These are phyloP conservation scores for Tubulanus polymorphus DNA, from an alignment of 2,888 invertebrate genomes.

Conservation along the genomic window DNA sequence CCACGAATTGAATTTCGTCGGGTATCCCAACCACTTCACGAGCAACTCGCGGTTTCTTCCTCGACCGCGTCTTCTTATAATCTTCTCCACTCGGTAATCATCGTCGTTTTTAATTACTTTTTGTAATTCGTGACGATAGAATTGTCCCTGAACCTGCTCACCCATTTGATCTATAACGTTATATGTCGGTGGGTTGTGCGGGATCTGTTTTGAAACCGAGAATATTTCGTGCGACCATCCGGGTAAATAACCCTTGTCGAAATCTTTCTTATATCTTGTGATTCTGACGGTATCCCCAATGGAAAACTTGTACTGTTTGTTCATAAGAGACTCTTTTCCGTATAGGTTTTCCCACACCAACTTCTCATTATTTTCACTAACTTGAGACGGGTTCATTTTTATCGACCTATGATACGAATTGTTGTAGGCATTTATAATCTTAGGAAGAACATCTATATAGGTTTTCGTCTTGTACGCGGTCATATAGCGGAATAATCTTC, in stretches of 20 bases:
- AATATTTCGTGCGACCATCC: constrained; percentile 20
- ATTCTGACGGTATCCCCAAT: constrained; percentile 19
- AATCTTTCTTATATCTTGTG: constrained; percentile 3
- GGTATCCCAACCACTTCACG: neutral
- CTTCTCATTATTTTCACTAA: constrained; percentile 12
- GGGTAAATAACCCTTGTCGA: constrained; percentile 20
- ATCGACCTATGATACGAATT: constrained; percentile 17
- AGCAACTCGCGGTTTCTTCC: neutral
- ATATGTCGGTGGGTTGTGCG: constrained; percentile 7
- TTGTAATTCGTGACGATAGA: neutral
- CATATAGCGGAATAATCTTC: constrained; percentile 18
- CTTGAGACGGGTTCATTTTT: constrained; percentile 12
- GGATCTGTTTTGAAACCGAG: constrained; percentile 7
- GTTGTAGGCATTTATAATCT: constrained; percentile 19
- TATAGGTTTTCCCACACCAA: constrained; percentile 11
- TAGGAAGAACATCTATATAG: constrained; percentile 18
- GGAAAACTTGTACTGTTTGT: constrained; percentile 5
- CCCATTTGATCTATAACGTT: constrained; percentile 11
- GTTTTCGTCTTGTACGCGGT: constrained; percentile 9
- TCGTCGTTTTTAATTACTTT: neutral
- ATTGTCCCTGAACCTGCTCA: constrained; percentile 8
- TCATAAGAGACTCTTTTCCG: neutral
- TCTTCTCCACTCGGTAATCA: neutral
- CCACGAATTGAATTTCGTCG: neutral
- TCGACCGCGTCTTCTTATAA: neutral